Evolutionary conservation across 2,113 vertebrate species (phyloP), one percentile per base, ranked within the genome.

Genomic region (Oreochromis spilurus): DNA sequence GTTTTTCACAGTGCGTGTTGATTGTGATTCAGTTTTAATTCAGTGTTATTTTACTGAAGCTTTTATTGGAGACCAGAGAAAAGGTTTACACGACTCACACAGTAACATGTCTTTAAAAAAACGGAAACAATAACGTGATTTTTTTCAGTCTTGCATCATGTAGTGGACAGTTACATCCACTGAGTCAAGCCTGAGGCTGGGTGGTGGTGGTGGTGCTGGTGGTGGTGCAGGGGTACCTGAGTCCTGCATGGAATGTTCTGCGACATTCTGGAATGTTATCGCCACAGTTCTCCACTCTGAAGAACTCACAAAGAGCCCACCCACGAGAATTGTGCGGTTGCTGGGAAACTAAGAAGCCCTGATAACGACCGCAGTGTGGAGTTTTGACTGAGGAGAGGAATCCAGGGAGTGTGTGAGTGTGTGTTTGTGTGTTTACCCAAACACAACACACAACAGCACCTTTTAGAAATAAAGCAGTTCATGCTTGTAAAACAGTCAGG

Each of bases 211-310:
- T 14, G 62, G 57, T 57, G 53, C n/a, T 12, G 52, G 52, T 7
- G 57, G 29, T 62, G 58, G 40, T 26, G 13, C 13, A 7, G 40
- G 40, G 26, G 40, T 85, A 86, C 86, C 85, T 91, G 85, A 62
- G 86, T 86, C 54, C 65, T 55, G 38, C 58, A 17, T 43, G 89
- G 93, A 95, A 93, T 91, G 90, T 90, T 43, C 83, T 4, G 50
- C 84, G 50, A 90, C 86, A 91, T 92, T 89, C 82, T 4, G 50
- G 88, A 95, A 95, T 92, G 93, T 93, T 89, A 92, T 91, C 84
- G 4, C 84, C 77, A 67, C n/a, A 58, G 34, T 82, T 84, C 87
- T 85, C 11, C 79, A 52, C 58, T 86, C 79, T 60, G 38, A 24
- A 81, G 79, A 82, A 17, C 48, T 80, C 53, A 70, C 67, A 87